A percentile compares a stretch with the other conserved stretches of the same genome.
phyloP scores from a whole-genome alignment of 2,113 vertebrate species.

The Agelaius phoeniceus region DNA sequence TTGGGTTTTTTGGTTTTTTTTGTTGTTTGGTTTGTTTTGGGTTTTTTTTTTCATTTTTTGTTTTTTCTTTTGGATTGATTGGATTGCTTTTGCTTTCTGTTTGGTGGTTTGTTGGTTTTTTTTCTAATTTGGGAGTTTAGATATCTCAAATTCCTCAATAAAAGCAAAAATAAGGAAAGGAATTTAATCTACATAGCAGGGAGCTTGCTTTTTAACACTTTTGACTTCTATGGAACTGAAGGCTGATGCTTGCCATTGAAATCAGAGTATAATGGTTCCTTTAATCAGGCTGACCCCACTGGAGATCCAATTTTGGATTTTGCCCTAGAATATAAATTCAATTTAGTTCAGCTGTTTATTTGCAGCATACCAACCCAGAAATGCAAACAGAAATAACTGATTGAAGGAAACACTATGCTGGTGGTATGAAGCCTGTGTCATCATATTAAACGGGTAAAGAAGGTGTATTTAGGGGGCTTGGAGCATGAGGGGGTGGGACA shows the following conservation, averaged over 20 bases:
- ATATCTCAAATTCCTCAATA: not conserved
- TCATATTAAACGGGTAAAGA: not conserved
- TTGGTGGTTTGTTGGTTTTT: not conserved
- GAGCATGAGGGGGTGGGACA: not conserved
- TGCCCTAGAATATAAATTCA: not conserved
- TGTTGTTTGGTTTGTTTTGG: not conserved
- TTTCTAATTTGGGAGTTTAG: not conserved
- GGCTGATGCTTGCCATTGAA: not conserved
- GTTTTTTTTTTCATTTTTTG: no score
- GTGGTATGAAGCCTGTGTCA: not conserved
- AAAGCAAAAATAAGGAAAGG: not conserved
- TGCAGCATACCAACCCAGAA: not conserved
- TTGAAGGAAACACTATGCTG: not conserved
- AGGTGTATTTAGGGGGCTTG: no score
- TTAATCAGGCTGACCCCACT: not conserved
- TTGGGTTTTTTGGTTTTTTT: not conserved
- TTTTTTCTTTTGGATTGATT: not conserved
- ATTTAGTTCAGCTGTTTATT: not conserved
- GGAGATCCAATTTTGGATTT: not conserved
- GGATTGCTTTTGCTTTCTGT: not conserved
- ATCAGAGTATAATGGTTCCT: not conserved
- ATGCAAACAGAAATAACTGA: not conserved
- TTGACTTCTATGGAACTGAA: not conserved
- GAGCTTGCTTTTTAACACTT: not conserved
- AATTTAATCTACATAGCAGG: not conserved